Percentiles rank a stretch among this genome's conserved stretches.
phyloP scores from a whole-genome alignment of 2,797 vertebrate species.

The Propithecus perrieri region DNA sequence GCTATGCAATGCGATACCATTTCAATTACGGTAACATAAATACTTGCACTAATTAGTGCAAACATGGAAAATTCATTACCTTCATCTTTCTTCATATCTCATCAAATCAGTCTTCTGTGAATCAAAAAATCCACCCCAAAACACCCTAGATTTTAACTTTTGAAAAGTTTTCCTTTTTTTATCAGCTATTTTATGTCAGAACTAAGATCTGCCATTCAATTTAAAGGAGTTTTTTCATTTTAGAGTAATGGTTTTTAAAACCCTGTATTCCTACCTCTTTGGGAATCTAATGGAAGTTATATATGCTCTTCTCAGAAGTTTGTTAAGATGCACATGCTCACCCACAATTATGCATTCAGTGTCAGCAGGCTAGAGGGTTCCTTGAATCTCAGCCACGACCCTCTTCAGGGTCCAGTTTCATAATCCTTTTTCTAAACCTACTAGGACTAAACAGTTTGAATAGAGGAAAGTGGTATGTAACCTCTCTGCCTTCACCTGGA shows the following conservation, averaged over 20 bases:
- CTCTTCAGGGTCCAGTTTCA: background rate
- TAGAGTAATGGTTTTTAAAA: background rate
- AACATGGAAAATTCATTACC: constrained; percentile 2
- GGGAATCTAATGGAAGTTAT: background rate
- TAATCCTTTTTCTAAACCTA: background rate
- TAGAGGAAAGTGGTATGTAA: background rate
- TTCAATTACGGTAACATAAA: background rate
- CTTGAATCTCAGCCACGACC: background rate
- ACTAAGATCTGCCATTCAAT: constrained; percentile 30
- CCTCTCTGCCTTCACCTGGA: background rate
- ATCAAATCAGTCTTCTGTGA: constrained; percentile 23
- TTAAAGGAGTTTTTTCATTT: constrained; percentile 26
- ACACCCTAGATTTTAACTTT: constrained; percentile 23
- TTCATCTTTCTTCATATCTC: constrained; percentile 7
- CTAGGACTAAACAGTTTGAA: background rate
- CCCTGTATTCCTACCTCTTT: background rate
- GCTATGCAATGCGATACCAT: background rate
- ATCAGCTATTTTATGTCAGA: constrained; percentile 36
- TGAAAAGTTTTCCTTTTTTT: constrained; percentile 38
- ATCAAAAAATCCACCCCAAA: constrained; percentile 38
- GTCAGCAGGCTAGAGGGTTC: background rate
- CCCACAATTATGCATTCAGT: background rate
- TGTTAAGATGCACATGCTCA: background rate
- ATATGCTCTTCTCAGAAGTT: background rate
- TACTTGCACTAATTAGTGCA: background rate